Evolutionary conservation across 37 sponge, comb jelly and placozoan species (phyloP).

Genomic region (Chondrilla cf. caribensis): DNA sequence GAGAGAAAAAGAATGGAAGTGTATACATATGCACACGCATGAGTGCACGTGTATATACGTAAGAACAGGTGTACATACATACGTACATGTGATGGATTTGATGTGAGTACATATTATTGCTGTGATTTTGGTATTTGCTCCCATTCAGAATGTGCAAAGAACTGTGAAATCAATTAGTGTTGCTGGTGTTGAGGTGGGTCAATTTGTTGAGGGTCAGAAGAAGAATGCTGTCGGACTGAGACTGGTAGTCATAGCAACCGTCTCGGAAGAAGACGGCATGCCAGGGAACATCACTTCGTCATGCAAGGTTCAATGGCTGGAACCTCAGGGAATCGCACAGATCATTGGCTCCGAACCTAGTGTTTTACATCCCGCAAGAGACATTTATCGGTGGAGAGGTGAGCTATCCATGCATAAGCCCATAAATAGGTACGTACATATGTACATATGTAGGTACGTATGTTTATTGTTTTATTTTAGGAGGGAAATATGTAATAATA

Average conservation of each 20-base stretch:
- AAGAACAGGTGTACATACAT: too few relatives aligned
- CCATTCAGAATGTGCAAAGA: too few relatives aligned
- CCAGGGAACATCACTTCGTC: not conserved
- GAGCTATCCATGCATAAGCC: not conserved
- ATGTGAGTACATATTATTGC: too few relatives aligned
- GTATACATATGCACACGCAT: too few relatives aligned
- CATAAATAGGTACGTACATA: too few relatives aligned
- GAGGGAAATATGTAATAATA: too few relatives aligned
- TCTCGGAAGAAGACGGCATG: not conserved
- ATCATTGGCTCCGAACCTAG: not conserved
- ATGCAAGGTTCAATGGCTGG: not conserved
- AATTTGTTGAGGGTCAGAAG: not conserved
- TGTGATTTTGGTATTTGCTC: too few relatives aligned
- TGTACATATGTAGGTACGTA: too few relatives aligned
- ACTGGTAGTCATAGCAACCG: not conserved
- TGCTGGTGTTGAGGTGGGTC: slow-evolving; percentile 2
- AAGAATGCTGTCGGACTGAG: not conserved
- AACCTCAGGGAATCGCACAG: not conserved
- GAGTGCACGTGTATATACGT: too few relatives aligned
- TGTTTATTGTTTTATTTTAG: too few relatives aligned
- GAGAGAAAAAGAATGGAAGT: too few relatives aligned
- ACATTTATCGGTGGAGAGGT: not conserved
- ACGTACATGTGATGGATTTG: too few relatives aligned
- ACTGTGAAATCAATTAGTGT: not conserved
- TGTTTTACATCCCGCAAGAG: not conserved